Conservation (phyloP, 2,113 vertebrate genomes). For the Thinocorus orbignyianus region DNA sequence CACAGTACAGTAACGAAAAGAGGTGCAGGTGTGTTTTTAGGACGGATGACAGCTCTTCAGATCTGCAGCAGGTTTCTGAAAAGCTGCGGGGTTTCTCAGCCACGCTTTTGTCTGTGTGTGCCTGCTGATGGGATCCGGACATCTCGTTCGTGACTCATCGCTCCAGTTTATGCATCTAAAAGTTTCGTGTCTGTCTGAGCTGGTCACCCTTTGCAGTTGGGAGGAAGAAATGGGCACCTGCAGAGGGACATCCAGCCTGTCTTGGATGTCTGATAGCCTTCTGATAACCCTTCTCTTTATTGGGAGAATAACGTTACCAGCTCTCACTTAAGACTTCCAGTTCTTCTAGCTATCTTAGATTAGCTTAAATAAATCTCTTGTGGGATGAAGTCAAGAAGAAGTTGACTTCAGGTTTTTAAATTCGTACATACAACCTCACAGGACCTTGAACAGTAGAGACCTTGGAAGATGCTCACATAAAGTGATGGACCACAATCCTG, state of each 20-base stretch:
- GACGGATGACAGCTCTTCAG: background rate
- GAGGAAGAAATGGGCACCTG: background rate
- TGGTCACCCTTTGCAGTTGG: background rate
- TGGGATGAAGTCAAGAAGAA: background rate
- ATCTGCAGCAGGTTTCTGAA: background rate
- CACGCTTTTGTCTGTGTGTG: background rate
- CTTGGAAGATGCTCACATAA: background rate
- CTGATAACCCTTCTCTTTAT: background rate
- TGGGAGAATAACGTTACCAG: background rate
- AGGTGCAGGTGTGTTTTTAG: background rate
- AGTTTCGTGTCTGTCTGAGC: background rate
- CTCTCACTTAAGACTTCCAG: background rate
- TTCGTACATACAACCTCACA: background rate
- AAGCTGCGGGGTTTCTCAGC: background rate
- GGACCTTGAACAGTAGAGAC: background rate
- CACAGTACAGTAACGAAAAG: background rate
- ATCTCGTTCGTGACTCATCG: background rate
- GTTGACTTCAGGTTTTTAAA: background rate
- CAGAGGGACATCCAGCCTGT: background rate
- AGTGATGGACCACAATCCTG: rapidly evolving
- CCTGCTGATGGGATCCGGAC: background rate
- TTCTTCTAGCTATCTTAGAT: background rate
- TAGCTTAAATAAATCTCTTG: background rate
- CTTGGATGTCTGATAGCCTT: background rate
- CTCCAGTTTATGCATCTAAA: background rate